Evolutionary conservation across 2,113 vertebrate genomes (phyloP), one percentile per base, ranked within the genome.

Genomic region (Maccullochella peelii): DNA sequence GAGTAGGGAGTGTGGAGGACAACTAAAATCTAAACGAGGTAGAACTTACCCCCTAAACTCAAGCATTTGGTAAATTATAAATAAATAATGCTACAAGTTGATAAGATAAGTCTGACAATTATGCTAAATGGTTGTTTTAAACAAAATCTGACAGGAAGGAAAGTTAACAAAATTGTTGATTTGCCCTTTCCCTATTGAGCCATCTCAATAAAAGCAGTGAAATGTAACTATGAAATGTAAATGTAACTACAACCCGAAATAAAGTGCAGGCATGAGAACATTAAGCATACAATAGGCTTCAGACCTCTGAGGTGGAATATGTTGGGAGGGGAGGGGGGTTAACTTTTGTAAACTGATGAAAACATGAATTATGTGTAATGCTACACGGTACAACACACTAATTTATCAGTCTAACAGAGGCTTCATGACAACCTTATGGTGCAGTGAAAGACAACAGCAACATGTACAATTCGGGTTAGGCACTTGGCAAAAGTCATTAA

Each of bases 261-360:
- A 96, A 96, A 96, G 96, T 96, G 95, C 96, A 96, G 95, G 92
- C 93, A 91, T 89, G 89, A 94, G 84, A 86, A 88, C 90, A 77
- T 93, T 72, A 67, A 89, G 84, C 86, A 63, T 82, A 55, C 54
- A 74, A 73, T 42, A 79, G 91, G 90, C 80, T 88, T 90, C 77
- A 79, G 84, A 90, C 74, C 84, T 91, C 81, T 90, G 87, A 81
- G 82, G 61, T 36, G 11, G 50, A 78, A 52, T 76, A 82, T 40
- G 12, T 27, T 69, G 1, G n/a, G 36, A 30, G 42, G 58, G 33
- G 25, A 40, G 36, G 58, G 0, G 8, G 20, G 6, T 54, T 6
- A 11, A 47, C 55, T 57, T 80, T 61, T 68, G 59, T 44, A 84
- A 81, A 73, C 80, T 30, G 66, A 73, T 77, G 52, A 63, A 82